Evolutionary conservation across 1,140 invertebrate species (phyloP), one percentile per base, ranked within the genome.

Genomic region (Tenebrio molitor): DNA sequence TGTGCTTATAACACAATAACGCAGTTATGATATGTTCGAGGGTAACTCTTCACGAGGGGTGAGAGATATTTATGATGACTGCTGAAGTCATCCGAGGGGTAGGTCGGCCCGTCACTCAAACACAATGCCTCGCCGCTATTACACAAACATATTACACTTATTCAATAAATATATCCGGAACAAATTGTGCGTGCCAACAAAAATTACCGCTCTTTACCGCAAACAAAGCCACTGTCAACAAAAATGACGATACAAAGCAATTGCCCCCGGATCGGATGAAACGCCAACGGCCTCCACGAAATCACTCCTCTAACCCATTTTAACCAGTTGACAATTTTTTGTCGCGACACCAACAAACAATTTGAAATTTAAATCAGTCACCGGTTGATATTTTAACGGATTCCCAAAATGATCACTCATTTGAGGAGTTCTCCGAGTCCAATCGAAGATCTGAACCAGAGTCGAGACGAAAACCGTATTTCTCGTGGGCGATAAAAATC

Each of bases 1-100:
- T 34, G 64, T 66, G 64, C 64, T 66, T 66, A 66, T 66, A 66
- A 66, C 42, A 66, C 64, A 66, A 66, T 66, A 66, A 66, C 64
- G 16, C 34, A 66, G 64, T 66, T 66, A 66, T 66, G 64, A 66
- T 66, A 42, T 66, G 14, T 66, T 66, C 36, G 64, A 42, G 64
- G 64, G 64, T 44, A 42, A 25, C 34, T 39, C 63, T 65, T 44
- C 25, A 66, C 14, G 41, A 66, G 64, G 64, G 64, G 64, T 66
- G 64, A 42, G 44, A 44, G 42, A 42, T 66, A 66, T 66, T 66
- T 66, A 66, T 44, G 64, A 66, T 66, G 64, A 66, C 64, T 66
- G 42, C 42, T 66, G 64, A 66, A 66, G 64, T 66, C 64, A 66
- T 66, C 39, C 34, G 64, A 66, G 64, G 64, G 64, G 36, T 66